Evolutionary conservation across 2,888 invertebrate species (phyloP).

Genomic region (Pollenia angustigena): DNA sequence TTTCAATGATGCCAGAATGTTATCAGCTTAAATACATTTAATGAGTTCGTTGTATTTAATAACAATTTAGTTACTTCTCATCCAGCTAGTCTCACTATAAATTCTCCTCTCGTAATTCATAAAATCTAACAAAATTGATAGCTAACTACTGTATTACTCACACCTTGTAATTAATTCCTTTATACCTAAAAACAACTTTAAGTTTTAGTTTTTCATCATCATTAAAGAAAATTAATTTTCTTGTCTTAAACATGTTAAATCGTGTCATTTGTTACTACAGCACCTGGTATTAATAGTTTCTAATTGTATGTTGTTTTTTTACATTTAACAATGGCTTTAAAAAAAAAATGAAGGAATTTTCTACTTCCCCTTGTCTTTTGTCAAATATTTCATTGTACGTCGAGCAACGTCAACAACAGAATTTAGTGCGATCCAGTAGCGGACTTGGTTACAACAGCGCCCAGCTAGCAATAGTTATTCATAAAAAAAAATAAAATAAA

Average conservation of each 20-base stretch:
- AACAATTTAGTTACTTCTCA: too few relatives aligned
- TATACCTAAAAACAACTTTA: background rate
- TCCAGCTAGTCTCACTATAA: too few relatives aligned
- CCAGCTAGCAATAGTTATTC: too few relatives aligned
- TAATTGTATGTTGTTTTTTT: conserved; percentile 36
- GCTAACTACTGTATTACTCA: conserved; percentile 17
- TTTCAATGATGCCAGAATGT: too few relatives aligned
- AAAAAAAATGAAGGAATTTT: conserved; percentile 23
- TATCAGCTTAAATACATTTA: too few relatives aligned
- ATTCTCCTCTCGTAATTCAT: too few relatives aligned
- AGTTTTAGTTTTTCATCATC: conserved; percentile 10
- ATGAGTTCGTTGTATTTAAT: too few relatives aligned
- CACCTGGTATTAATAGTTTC: conserved; percentile 62
- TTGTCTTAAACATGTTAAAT: conserved; percentile 60
- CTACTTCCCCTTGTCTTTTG: conserved; percentile 27
- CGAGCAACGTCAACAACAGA: conserved; percentile 32
- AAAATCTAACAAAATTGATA: too few relatives aligned
- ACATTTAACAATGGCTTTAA: background rate
- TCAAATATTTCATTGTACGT: conserved; percentile 50
- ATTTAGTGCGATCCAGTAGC: background rate
- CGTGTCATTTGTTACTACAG: conserved; percentile 58
- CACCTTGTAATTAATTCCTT: background rate
- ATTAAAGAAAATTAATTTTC: conserved; percentile 58
- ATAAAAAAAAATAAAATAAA: too few relatives aligned
- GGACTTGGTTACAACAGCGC: conserved; percentile 13